A percentile compares a stretch with the other conserved stretches of the same genome.
Evolutionary conservation across 1,140 invertebrate genomes (phyloP).

Genomic region (Drosophila burlai): DNA sequence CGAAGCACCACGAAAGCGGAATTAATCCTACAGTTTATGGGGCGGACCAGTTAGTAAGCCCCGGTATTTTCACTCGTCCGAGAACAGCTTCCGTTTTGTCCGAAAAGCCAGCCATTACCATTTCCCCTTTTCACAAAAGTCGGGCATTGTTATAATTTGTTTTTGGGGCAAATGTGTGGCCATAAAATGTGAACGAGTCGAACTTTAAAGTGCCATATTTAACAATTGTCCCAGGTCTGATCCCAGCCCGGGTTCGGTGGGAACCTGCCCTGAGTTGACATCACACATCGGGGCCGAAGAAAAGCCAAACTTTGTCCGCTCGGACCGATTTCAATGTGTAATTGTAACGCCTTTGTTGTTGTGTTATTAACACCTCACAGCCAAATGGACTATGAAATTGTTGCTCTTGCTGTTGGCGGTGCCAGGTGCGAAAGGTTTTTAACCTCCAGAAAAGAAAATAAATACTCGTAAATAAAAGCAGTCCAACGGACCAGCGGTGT

Average conservation of each 20-base stretch:
- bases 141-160: conserved; percentile 57
- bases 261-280: conserved; percentile 71
- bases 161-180: conserved; percentile 43
- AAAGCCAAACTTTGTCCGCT: conserved; percentile 39
- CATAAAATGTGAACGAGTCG: conserved; percentile 66
- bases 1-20: conserved; percentile 36
- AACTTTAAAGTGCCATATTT: conserved; percentile 66
- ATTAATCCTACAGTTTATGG: conserved; percentile 75
- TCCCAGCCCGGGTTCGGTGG: conserved; percentile 55
- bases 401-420: conserved; percentile 3
- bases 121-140: conserved; percentile 64
- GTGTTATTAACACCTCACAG: conserved; percentile 76
- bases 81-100: conserved; percentile 73
- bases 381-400: conserved; percentile 79
- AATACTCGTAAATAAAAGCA: conserved; percentile 18
- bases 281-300: conserved; percentile 60
- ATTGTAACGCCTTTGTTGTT: conserved; percentile 81
- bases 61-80: conserved; percentile 10
- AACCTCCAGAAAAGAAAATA: conserved; percentile 46
- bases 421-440: conserved; percentile 66
- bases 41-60: conserved; percentile 45
- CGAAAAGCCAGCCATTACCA: conserved; percentile 54
- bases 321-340: conserved; percentile 82
- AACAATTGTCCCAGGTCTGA: conserved; percentile 65
- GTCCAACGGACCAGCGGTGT: conserved; percentile 28